Evolutionary conservation across 2,113 vertebrate species (phyloP).

Genomic region (Charadrius vociferus): DNA sequence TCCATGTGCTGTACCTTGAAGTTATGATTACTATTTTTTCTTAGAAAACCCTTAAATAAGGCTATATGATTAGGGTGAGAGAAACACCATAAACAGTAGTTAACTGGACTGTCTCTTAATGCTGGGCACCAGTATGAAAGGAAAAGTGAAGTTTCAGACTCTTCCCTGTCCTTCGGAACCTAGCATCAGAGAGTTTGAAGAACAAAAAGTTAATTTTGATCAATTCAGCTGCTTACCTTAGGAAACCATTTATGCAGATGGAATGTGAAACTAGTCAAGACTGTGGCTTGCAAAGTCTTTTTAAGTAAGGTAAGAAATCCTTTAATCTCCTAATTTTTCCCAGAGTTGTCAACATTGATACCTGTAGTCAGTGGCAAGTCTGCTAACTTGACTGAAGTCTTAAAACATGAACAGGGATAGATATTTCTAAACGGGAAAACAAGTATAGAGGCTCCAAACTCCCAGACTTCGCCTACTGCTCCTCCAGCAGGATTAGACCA

Average conservation of each 20-base stretch:
- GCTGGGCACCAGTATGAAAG: background rate
- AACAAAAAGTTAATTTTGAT: background rate
- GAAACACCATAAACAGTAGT: fast-evolving
- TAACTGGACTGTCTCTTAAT: background rate
- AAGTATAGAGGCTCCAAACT: background rate
- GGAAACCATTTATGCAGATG: background rate
- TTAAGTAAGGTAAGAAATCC: background rate
- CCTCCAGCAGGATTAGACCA: background rate
- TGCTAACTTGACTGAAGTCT: background rate
- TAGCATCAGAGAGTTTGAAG: background rate
- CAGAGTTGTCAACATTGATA: background rate
- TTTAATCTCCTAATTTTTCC: background rate
- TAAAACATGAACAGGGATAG: background rate
- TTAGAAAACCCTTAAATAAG: background rate
- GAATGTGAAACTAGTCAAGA: background rate
- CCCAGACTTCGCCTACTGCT: background rate
- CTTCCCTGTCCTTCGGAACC: background rate
- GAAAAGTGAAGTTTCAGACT: background rate
- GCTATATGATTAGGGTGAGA: background rate
- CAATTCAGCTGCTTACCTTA: background rate
- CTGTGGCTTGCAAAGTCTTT: background rate
- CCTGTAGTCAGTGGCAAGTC: background rate
- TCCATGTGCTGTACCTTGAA: background rate
- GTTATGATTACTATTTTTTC: background rate
- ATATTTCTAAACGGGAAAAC: background rate